Conservation (phyloP, 2,888 invertebrate genomes). For the Craniophora ligustri region DNA sequence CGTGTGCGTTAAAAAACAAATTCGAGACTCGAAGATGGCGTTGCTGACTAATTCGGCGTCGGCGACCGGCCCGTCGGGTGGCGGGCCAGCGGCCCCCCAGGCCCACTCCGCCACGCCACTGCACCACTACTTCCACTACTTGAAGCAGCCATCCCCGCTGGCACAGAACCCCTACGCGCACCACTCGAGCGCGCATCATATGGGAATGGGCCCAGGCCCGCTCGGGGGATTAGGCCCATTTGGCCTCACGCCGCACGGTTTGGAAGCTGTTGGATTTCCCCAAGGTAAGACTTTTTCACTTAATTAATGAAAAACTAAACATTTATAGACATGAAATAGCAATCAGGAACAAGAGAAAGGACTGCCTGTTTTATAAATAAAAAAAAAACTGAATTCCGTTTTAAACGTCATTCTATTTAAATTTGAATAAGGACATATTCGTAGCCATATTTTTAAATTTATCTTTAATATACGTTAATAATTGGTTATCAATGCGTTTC, state of each 20-base stretch:
- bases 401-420: no score
- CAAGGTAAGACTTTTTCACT: slow-evolving; percentile 75
- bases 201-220: slow-evolving; percentile 88
- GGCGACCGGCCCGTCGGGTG: slow-evolving; percentile 75
- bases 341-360: background rate
- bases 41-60: slow-evolving; percentile 82
- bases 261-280: slow-evolving; percentile 86
- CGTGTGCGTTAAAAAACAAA: slow-evolving; percentile 50
- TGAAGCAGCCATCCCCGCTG: slow-evolving; percentile 87
- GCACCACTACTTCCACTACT: slow-evolving; percentile 88
- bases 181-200: slow-evolving; percentile 84
- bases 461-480: background rate
- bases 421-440: no score
- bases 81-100: slow-evolving; percentile 78
- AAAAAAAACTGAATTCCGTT: background rate
- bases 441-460: background rate
- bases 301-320: no score
- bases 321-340: no score
- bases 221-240: slow-evolving; percentile 85
- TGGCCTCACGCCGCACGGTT: slow-evolving; percentile 82
- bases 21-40: slow-evolving; percentile 73
- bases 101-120: slow-evolving; percentile 87
- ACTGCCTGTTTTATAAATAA: no score
- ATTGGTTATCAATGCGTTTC: background rate
- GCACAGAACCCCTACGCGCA: slow-evolving; percentile 85